Conservation (phyloP, 2,797 vertebrate genomes). For the Sebastes itinus region DNA sequence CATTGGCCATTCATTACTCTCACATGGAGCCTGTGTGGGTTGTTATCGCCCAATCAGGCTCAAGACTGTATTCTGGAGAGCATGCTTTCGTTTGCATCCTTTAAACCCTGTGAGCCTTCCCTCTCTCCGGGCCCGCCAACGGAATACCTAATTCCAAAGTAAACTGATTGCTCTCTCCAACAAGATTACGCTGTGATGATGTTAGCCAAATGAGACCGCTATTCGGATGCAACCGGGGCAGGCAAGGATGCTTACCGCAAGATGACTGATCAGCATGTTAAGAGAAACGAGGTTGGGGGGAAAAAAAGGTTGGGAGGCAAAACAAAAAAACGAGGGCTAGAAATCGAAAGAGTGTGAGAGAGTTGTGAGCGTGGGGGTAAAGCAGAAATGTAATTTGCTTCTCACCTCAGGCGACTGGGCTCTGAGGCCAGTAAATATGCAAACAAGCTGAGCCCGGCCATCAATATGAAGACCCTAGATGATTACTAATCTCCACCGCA, state of each 20-base stretch:
- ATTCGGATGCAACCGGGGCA: constrained; percentile 78
- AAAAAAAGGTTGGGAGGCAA: neutral
- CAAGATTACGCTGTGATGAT: constrained; percentile 83
- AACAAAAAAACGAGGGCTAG: constrained; percentile 60
- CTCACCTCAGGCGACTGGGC: constrained; percentile 85
- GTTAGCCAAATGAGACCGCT: constrained; percentile 81
- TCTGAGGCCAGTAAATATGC: constrained; percentile 85
- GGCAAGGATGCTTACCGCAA: constrained; percentile 77
- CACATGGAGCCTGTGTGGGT: constrained; percentile 80
- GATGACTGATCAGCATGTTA: constrained; percentile 84
- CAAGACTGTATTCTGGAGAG: constrained; percentile 81
- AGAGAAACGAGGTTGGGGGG: constrained; percentile 75
- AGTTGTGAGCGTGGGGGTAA: constrained; percentile 78
- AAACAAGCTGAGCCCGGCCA: constrained; percentile 82
- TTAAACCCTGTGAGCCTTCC: constrained; percentile 80
- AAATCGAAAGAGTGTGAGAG: constrained; percentile 75
- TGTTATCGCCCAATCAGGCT: constrained; percentile 80
- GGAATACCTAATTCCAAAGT: constrained; percentile 86
- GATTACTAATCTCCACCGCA: constrained; percentile 83
- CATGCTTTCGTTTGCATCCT: constrained; percentile 82
- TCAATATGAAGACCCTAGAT: constrained; percentile 84
- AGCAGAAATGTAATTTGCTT: constrained; percentile 86
- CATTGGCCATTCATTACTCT: constrained; percentile 84
- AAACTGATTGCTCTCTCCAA: constrained; percentile 84
- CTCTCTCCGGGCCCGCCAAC: constrained; percentile 79